Evolutionary conservation across 2,888 invertebrate genomes (phyloP), one percentile per base, ranked within the genome.

Genomic region (Heliconius aoede): DNA sequence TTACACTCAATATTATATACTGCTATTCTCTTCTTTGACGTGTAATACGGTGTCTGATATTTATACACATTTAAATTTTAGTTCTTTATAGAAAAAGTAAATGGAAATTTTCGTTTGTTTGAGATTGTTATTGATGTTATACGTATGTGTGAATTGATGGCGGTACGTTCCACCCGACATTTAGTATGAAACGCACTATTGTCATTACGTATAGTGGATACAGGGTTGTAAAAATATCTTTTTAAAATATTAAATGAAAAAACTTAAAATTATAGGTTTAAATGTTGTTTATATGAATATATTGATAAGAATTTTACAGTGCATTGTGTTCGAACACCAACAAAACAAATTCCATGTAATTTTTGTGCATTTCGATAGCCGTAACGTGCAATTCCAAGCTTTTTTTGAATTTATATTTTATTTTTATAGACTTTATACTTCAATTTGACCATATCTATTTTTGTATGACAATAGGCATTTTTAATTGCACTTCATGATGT

Each of bases 171-270:
- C 55, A 69, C 61, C 62, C 13, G 51, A 86, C 81, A 83, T 88
- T 88, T 87, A 87, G 87, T 88, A 86, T 86, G 87, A 86, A 88
- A 86, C 84, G 83, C 86, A 88, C 86, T 88, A 88, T 88, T 88
- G 90, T 90, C 91, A 90, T 91, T 89, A 92, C 89, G 89, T 91
- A 92, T 94, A 93, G 94, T 93, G 94, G 92, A 92, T 91, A 94
- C 94, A 94, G 94, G 94, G 94, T 94, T 94, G 94, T 93, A 92
- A 91, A 89, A 93, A 93, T 94, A 94, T 94, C 91, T 94, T 90
- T 90, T 83, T 91, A 91, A 93, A 89, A 84, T 92, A 90, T 93
- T 91, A 90, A 65, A 64, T 30, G 32, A 36, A 88, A n/a, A 78
- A 88, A 82, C 82, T 87, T 88, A 87, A 89, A 83, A 86, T 65